Conservation (phyloP, 2,888 invertebrate genomes). For the Pachycephus smyrnensis region DNA sequence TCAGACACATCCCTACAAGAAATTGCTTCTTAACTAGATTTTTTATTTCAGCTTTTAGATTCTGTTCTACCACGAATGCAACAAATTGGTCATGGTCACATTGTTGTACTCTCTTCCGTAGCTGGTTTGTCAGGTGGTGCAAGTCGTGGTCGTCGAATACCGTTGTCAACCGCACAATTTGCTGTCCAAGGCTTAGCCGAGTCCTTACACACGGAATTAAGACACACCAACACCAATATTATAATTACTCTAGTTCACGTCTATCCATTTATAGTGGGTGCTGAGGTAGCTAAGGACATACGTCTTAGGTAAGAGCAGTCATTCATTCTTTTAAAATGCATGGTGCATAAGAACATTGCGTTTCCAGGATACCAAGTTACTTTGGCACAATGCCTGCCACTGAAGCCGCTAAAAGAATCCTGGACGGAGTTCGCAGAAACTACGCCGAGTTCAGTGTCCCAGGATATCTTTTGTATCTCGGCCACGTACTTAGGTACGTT, state of each 20-base stretch:
- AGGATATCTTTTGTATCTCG: conserved; percentile 71
- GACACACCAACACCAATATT: conserved; percentile 71
- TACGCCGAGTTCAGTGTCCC: conserved; percentile 76
- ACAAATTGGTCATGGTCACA: conserved; percentile 71
- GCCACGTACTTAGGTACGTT: conserved; percentile 69
- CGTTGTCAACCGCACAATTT: conserved; percentile 75
- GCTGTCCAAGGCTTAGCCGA: conserved; percentile 76
- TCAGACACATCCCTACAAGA: not conserved
- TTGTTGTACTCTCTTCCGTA: conserved; percentile 74
- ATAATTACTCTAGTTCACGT: conserved; percentile 73
- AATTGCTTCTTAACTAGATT: not conserved
- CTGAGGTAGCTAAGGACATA: conserved; percentile 70
- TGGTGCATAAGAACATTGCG: not conserved
- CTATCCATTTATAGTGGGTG: conserved; percentile 74
- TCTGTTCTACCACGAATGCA: conserved; percentile 74
- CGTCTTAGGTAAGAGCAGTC: conserved; percentile 68
- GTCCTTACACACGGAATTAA: conserved; percentile 73
- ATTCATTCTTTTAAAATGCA: not conserved
- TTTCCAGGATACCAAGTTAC: conserved; percentile 74
- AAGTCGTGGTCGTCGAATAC: conserved; percentile 69
- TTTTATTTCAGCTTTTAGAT: conserved; percentile 70
- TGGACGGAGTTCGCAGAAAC: conserved; percentile 74
- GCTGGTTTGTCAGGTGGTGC: conserved; percentile 73
- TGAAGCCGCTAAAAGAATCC: conserved; percentile 71
- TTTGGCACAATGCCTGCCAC: conserved; percentile 74